Base-by-base conservation (phyloP, 2,113 vertebrate species). In the Plecotus auritus region DNA sequence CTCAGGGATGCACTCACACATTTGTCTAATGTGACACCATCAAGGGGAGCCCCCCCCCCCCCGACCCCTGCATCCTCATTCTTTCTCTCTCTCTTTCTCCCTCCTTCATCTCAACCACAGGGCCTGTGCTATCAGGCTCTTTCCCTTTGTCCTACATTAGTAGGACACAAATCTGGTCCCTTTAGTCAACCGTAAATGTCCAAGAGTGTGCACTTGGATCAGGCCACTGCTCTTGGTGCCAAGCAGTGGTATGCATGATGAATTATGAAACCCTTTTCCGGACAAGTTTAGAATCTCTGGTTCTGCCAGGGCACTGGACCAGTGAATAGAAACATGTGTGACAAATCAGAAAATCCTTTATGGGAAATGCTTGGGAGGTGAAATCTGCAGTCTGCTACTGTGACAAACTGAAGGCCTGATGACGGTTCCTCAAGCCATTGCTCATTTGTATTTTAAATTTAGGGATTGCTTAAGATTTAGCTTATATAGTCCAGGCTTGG, bases 261-360 rank as follows among this genome's bases (percentile, higher is more conserved):
- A 94, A 89, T 85, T 85, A 82, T 83, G 84, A 97, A 98, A 96
- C 81, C 47, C 23, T 67, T 96, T 96, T 77, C 95, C 22, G 64
- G 90, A 90, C 67, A 67, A 92, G 85, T 92, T 96, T 74, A 93
- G 74, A 93, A 80, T 94, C 85, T 94, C 92, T 87, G 49, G 37
- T 91, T 93, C 90, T 94, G 88, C 93, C 88, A 96, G 85, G 85
- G 94, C 94, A 81, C 70, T 28, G 78, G 54, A 96, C 93, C 97
- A 96, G 49, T 70, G 37, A 92, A 95, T 95, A 67, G 87, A 78
- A 91, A 69, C 45, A 74, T 45, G 74, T 91, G 85, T 95, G 92
- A 87, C 90, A 64, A 92, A 95, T 92, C 40, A 92, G 54, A 92
- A 97, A 96, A 72, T 49, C 45, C 51, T 96, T 94, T 67, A 73